Base-by-base conservation (phyloP, 1,140 invertebrate genomes). In the Saxidomus purpurata region DNA sequence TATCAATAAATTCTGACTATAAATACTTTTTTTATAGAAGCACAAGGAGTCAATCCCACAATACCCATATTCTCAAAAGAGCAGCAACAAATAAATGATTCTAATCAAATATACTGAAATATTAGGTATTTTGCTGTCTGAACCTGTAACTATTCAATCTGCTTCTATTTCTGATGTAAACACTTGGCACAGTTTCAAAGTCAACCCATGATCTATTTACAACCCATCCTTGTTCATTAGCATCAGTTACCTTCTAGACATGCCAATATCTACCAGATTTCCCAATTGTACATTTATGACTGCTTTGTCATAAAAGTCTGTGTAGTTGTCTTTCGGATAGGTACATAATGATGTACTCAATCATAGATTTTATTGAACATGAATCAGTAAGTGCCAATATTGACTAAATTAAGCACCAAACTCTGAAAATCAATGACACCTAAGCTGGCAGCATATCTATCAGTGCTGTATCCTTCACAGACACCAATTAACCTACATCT, bases 171-270 rank as follows among this genome's bases (percentile, higher is more conserved):
- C n/a, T n/a, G n/a, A n/a, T n/a, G n/a, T n/a, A n/a, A n/a, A n/a
- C n/a, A n/a, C n/a, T n/a, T n/a, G n/a, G n/a, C n/a, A n/a, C n/a
- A n/a, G n/a, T n/a, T n/a, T n/a, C n/a, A n/a, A n/a, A n/a, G n/a
- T n/a, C n/a, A n/a, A n/a, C n/a, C n/a, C n/a, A n/a, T n/a, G n/a
- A n/a, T n/a, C n/a, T n/a, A n/a, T n/a, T n/a, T n/a, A n/a, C n/a
- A n/a, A n/a, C n/a, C n/a, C n/a, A n/a, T n/a, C n/a, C n/a, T n/a
- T n/a, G n/a, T n/a, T n/a, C n/a, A n/a, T n/a, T n/a, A n/a, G n/a
- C n/a, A n/a, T n/a, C n/a, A n/a, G n/a, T n/a, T 84, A 97, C 96
- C 96, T 97, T 92, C n/a, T 92, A 93, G 11, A 43, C 43, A 55
- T 55, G 52, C 59, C n/a, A 63, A 63, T 11, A 6, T 63, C n/a